Conservation (phyloP, 2,888 invertebrate species). For the Drosophila birchii region DNA sequence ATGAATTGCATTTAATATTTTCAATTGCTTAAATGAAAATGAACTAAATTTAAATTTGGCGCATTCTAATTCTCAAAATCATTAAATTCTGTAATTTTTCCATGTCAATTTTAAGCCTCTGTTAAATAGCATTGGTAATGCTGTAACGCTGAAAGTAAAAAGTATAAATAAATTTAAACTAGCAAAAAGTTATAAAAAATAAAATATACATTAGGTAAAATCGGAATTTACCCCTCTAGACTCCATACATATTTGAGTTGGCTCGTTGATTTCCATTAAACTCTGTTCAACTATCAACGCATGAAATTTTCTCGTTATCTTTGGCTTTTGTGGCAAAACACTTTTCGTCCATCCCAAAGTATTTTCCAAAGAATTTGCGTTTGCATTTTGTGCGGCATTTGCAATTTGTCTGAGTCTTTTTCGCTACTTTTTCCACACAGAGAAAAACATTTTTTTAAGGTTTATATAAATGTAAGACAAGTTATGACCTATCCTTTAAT, state of each 20-base stretch:
- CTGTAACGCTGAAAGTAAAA: too few relatives aligned
- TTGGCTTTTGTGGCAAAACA: constrained; percentile 51
- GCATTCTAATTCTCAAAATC: not conserved
- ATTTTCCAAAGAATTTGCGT: constrained; percentile 53
- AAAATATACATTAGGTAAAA: not conserved
- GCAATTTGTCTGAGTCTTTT: constrained; percentile 49
- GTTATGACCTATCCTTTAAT: too few relatives aligned
- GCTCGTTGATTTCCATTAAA: constrained; percentile 42
- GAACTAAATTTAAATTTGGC: not conserved
- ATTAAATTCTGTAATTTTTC: not conserved
- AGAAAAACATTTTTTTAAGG: not conserved
- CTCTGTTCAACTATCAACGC: constrained; percentile 44
- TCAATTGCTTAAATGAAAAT: too few relatives aligned
- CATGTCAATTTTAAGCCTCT: not conserved
- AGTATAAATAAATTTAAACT: too few relatives aligned
- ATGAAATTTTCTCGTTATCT: constrained; percentile 59
- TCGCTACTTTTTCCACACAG: not conserved
- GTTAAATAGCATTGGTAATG: too few relatives aligned
- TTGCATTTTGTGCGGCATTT: constrained; percentile 61
- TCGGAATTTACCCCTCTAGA: not conserved
- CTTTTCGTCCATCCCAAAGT: constrained; percentile 35
- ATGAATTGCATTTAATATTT: too few relatives aligned
- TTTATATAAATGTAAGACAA: too few relatives aligned
- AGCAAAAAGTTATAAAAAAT: too few relatives aligned
- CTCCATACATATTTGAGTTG: constrained; percentile 16